Evolutionary conservation across 2,797 vertebrate genomes (phyloP).

Genomic region (Microctenopoma steveboyesi): DNA sequence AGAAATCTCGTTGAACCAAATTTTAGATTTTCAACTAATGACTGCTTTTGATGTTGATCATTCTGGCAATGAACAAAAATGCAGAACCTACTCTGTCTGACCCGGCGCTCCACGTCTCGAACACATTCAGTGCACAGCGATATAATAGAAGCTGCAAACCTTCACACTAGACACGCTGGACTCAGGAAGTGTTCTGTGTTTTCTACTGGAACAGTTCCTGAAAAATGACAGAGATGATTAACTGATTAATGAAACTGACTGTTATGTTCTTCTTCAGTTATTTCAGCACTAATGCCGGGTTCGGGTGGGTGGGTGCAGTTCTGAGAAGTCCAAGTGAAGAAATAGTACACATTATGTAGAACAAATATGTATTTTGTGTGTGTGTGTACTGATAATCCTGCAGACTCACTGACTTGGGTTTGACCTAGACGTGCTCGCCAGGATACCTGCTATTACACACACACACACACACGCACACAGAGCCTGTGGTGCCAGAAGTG

Average conservation of each 20-base stretch:
- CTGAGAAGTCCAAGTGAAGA: background rate
- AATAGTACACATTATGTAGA: constrained; percentile 4
- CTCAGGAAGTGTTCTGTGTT: background rate
- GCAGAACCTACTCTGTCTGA: no score
- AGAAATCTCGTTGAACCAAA: no score
- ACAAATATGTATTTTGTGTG: background rate
- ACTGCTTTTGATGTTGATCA: no score
- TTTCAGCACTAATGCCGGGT: background rate
- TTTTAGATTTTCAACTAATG: no score
- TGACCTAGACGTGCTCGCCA: constrained; percentile 45
- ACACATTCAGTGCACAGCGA: no score
- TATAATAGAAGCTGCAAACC: background rate
- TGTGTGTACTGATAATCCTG: constrained; percentile 44
- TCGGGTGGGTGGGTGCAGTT: no score
- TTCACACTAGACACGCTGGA: background rate
- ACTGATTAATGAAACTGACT: background rate
- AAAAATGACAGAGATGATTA: background rate
- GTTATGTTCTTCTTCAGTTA: background rate
- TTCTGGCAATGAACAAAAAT: no score
- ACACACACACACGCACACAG: constrained; percentile 17
- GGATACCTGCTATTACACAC: constrained; percentile 43
- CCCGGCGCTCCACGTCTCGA: background rate
- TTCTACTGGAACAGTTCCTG: background rate
- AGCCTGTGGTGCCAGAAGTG: constrained; percentile 50
- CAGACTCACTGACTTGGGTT: constrained; percentile 51